These are phyloP conservation scores for Solenodon paradoxus DNA, from an alignment of 2,113 vertebrate species.

Conservation along the genomic window DNA sequence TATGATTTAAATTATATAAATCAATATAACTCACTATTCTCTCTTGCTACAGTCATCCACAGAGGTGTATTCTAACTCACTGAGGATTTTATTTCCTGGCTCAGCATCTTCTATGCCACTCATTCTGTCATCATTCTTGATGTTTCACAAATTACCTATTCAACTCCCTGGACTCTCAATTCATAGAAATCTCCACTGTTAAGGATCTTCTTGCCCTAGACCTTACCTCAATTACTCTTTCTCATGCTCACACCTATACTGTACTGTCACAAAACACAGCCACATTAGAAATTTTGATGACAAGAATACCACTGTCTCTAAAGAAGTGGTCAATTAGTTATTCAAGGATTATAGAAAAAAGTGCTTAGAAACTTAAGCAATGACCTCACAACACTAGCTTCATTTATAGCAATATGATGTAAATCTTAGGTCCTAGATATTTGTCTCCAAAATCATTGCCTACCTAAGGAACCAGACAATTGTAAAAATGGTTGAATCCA, in stretches of 20 bases:
- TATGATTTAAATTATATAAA: not conserved
- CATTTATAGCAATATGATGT: not conserved
- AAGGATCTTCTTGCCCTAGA: not conserved
- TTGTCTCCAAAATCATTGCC: not conserved
- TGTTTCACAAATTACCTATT: not conserved
- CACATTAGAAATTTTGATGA: not conserved
- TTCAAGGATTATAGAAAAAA: not conserved
- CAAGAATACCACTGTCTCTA: not conserved
- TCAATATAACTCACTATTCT: not conserved
- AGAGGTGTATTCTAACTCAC: not conserved
- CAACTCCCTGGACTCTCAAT: not conserved
- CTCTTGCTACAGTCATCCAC: not conserved
- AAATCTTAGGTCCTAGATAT: not conserved
- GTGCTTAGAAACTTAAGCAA: not conserved
- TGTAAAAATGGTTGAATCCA: not conserved
- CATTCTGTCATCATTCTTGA: not conserved
- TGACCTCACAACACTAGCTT: not conserved
- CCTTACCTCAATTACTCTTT: not conserved
- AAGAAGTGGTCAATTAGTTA: not conserved
- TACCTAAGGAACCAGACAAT: not conserved
- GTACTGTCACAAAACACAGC: too few relatives aligned
- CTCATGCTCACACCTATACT: not conserved
- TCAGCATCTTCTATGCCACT: not conserved
- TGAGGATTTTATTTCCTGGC: not conserved
- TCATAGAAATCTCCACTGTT: not conserved